phyloP scores from a whole-genome alignment of 2,888 invertebrate genomes.

The Coleophora flavipennella region DNA sequence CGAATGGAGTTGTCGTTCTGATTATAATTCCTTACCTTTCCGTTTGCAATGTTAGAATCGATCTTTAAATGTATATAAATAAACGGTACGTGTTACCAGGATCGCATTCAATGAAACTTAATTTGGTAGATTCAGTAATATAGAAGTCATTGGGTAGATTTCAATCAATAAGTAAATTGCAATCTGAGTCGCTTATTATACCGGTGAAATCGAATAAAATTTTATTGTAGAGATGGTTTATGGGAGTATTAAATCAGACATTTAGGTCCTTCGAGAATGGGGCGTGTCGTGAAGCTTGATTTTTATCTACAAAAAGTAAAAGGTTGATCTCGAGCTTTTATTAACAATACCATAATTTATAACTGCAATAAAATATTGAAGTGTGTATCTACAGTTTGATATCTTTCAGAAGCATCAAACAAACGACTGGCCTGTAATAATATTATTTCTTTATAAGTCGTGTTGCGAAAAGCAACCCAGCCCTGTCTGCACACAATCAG shows the following conservation, averaged over 20 bases:
- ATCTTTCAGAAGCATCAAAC: slow-evolving; percentile 27
- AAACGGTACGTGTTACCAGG: no score
- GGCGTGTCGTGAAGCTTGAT: background rate
- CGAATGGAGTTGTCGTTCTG: no score
- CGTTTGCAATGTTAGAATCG: no score
- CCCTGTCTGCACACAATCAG: slow-evolving; percentile 20
- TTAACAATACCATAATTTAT: slow-evolving; percentile 32
- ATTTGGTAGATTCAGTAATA: no score
- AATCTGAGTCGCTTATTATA: no score
- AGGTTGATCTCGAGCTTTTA: slow-evolving; percentile 18
- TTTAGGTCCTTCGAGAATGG: no score
- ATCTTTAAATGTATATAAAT: no score
- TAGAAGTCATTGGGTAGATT: no score
- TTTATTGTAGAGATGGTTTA: slow-evolving; percentile 10
- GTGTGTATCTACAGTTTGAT: slow-evolving; percentile 17
- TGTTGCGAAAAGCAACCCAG: slow-evolving; percentile 24
- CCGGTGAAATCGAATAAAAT: background rate
- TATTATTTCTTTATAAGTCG: slow-evolving; percentile 13
- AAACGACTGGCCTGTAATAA: slow-evolving; percentile 29
- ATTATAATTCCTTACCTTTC: no score
- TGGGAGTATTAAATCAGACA: slow-evolving; percentile 15
- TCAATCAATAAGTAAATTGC: no score
- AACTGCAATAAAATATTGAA: slow-evolving; percentile 23
- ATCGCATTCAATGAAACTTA: no score
- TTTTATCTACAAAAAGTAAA: slow-evolving; percentile 26